Conservation (phyloP, 2,888 invertebrate species). For the Agriotes lineatus region DNA sequence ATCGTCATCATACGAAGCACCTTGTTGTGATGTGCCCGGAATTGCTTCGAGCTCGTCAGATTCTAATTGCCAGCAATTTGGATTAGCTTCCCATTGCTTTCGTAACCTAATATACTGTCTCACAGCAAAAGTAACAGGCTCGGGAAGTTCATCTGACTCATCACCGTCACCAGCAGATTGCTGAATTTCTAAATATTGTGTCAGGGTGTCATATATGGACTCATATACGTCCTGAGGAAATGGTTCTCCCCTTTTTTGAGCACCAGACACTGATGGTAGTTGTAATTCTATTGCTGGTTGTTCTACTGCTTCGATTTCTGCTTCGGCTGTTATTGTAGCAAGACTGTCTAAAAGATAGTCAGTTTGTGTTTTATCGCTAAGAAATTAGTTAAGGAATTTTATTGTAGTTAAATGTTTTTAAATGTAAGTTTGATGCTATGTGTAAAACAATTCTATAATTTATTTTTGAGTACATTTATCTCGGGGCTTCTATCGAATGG, state of each 20-base stretch:
- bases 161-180: background rate
- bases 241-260: background rate
- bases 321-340: constrained; percentile 57
- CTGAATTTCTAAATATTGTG: constrained; percentile 11
- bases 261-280: background rate
- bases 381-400: constrained; percentile 47
- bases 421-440: too few species aligned
- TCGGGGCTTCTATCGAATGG: too few species aligned
- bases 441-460: too few species aligned
- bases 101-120: constrained; percentile 13
- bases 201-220: constrained; percentile 19
- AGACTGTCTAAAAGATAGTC: constrained; percentile 53
- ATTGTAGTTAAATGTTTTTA: background rate
- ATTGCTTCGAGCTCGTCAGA: background rate
- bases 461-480: too few species aligned
- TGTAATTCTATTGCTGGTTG: background rate
- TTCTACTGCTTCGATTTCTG: constrained; percentile 38
- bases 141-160: background rate
- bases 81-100: constrained; percentile 7
- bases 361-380: constrained; percentile 61
- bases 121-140: constrained; percentile 7
- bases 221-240: constrained; percentile 17
- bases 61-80: background rate
- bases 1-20: background rate
- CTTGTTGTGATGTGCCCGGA: background rate